Percentiles rank a stretch among this genome's conserved stretches.
Evolutionary conservation across 2,888 invertebrate genomes (phyloP).

Genomic region (Eutolmus rufibarbis): DNA sequence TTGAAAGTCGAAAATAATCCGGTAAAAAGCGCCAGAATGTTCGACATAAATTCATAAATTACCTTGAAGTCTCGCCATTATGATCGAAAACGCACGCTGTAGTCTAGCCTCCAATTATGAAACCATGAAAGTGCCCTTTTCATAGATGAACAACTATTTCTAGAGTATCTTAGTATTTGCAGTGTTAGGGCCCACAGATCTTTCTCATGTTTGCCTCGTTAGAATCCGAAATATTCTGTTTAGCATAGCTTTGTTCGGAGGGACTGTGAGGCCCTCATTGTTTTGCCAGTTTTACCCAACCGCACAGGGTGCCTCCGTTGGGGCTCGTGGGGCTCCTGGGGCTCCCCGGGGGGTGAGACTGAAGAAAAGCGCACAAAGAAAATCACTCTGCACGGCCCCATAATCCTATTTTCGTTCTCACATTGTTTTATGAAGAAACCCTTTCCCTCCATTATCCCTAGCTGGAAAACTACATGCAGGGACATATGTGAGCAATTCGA

Average conservation of each 20-base stretch:
- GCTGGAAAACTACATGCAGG: constrained; percentile 17
- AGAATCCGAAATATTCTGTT: constrained; percentile 26
- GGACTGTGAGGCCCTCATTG: not conserved
- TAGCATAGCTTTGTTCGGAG: constrained; percentile 12
- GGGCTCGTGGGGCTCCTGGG: not conserved
- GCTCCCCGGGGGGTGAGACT: not conserved
- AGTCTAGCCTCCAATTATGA: not conserved
- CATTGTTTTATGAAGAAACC: constrained; percentile 30
- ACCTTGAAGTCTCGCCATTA: constrained; percentile 7
- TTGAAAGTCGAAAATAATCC: not conserved
- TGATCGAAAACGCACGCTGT: not conserved
- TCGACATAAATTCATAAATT: constrained; percentile 16
- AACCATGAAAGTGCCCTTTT: not conserved
- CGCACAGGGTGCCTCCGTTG: not conserved
- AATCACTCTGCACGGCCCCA: constrained; percentile 31
- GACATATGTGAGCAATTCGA: constrained; percentile 35
- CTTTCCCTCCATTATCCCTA: constrained; percentile 25
- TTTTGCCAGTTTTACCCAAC: not conserved
- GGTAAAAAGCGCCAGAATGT: not conserved
- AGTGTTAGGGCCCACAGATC: not conserved
- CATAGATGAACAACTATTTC: constrained; percentile 2
- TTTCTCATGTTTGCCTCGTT: constrained; percentile 17
- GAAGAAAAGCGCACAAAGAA: constrained; percentile 15
- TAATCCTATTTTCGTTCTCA: constrained; percentile 31
- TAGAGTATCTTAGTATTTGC: not conserved